phyloP scores from a whole-genome alignment of 2,888 invertebrate genomes.

The Campopleginae sp. region DNA sequence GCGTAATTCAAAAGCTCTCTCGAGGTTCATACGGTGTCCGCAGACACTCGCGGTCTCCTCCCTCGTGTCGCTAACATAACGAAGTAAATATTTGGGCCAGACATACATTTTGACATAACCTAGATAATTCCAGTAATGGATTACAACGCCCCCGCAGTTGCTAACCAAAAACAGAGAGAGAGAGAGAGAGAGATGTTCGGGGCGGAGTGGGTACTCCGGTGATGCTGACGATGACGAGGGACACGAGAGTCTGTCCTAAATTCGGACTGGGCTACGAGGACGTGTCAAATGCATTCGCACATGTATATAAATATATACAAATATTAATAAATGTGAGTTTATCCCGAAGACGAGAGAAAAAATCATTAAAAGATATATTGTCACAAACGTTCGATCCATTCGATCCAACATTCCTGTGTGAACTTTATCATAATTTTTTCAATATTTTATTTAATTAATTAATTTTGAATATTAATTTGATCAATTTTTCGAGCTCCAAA shows the following conservation, averaged over 20 bases:
- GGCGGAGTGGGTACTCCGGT: constrained; percentile 4
- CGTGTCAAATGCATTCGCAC: not conserved
- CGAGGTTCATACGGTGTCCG: constrained; percentile 11
- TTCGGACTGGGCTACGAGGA: constrained; percentile 25
- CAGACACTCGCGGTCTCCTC: constrained; percentile 3
- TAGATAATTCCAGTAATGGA: constrained; percentile 44
- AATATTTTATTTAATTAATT: no score
- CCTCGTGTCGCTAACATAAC: constrained; percentile 62
- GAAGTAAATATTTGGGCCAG: constrained; percentile 69
- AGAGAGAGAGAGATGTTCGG: constrained; percentile 18
- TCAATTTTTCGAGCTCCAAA: no score
- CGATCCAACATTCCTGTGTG: no score
- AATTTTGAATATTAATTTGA: no score
- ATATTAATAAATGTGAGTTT: not conserved
- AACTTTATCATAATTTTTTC: no score
- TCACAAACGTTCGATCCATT: no score
- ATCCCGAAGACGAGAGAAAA: not conserved
- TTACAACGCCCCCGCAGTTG: constrained; percentile 32
- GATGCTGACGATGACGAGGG: constrained; percentile 13
- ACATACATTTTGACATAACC: constrained; percentile 63
- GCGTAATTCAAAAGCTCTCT: constrained; percentile 43
- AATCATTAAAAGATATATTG: no score
- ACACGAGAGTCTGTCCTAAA: constrained; percentile 13
- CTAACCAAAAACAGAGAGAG: constrained; percentile 16
- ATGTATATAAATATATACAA: not conserved